Base-by-base conservation (phyloP, 1,140 invertebrate species). In the Panagrolaimus sp. region DNA sequence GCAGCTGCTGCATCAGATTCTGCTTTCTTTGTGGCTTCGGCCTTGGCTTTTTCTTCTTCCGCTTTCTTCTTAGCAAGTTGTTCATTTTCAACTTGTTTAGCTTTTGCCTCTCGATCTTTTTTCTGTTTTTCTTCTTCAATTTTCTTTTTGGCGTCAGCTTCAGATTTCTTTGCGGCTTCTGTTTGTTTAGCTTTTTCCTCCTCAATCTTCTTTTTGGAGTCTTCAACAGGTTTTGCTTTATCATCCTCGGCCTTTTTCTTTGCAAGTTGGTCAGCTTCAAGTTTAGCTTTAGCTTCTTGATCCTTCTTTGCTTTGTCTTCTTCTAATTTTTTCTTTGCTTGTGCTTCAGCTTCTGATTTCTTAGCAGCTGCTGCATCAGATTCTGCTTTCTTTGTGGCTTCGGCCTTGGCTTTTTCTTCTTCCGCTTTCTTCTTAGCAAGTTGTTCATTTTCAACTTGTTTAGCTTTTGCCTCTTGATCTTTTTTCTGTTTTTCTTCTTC, bases 11-110 rank as follows among this genome's bases (percentile, higher is more conserved):
- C n/a, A n/a, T n/a, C n/a, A n/a, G n/a, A n/a, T 4, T 48, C 51
- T 9, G 51, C n/a, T n/a, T 53, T 53, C 47, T 48, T 48, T 9
- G 2, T 48, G 2, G 47, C 47, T 48, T 2, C 47, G 9, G 47
- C 47, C n/a, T n/a, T n/a, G n/a, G n/a, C n/a, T n/a, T n/a, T n/a
- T 48, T 53, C 51, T 23, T 9, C 51, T 20, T 53, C 51, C 8
- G 51, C 51, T 27, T 53, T 53, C 51, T 53, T 53, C n/a, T 9
- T n/a, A 27, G 51, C 51, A n/a, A n/a, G n/a, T n/a, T n/a, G n/a
- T n/a, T n/a, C n/a, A n/a, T 53, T n/a, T 23, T 9, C 51, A 53
- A n/a, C 51, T n/a, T n/a, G 51, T n/a, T 53, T 53, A n/a, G 51
- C 51, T 27, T 53, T 53, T 9, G 20, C 51, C 9, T 53, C 51